Evolutionary conservation across 2,797 vertebrate genomes (phyloP).

Genomic region (Pipistrellus kuhlii): DNA sequence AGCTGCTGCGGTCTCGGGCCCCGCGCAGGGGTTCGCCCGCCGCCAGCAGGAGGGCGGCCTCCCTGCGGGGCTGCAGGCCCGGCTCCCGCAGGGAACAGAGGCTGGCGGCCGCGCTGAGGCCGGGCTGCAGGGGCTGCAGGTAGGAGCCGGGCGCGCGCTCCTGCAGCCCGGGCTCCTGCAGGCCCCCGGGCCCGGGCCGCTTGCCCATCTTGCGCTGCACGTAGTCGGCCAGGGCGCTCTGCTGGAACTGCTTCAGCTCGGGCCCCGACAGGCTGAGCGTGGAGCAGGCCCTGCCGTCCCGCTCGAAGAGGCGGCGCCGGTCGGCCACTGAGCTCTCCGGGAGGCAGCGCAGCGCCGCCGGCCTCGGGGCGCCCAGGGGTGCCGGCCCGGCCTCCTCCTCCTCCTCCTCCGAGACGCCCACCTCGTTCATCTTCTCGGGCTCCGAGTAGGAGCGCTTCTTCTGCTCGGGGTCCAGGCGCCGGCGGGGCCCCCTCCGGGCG

Average conservation of each 20-base stretch:
- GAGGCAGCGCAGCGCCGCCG: slow-evolving; percentile 76
- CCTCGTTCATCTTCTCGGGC: slow-evolving; percentile 96
- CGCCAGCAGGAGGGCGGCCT: slow-evolving; percentile 84
- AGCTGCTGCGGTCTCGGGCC: slow-evolving; percentile 75
- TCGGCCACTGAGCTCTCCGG: slow-evolving; percentile 93
- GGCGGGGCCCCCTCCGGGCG: slow-evolving; percentile 92
- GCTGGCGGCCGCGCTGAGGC: slow-evolving; percentile 91
- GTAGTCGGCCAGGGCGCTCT: slow-evolving; percentile 94
- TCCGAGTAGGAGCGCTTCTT: slow-evolving; percentile 97
- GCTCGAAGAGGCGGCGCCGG: slow-evolving; percentile 94
- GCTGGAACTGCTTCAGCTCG: slow-evolving; percentile 94
- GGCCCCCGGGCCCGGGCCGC: slow-evolving; percentile 76
- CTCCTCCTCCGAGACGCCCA: slow-evolving; percentile 91
- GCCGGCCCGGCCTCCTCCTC: slow-evolving; percentile 89
- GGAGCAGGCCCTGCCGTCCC: slow-evolving; percentile 86
- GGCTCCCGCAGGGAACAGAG: slow-evolving; percentile 91
- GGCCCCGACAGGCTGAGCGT: slow-evolving; percentile 88
- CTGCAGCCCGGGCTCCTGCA: slow-evolving; percentile 57
- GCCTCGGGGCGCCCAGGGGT: slow-evolving; percentile 82
- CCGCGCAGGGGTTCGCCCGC: slow-evolving; percentile 71
- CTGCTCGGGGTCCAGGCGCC: slow-evolving; percentile 92
- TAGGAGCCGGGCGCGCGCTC: slow-evolving; percentile 88
- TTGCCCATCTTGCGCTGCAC: slow-evolving; percentile 92
- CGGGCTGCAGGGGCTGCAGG: slow-evolving; percentile 51
- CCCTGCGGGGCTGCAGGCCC: slow-evolving; percentile 75